Evolutionary conservation across 2,113 vertebrate species (phyloP).

Genomic region (Hoplias malabaricus): DNA sequence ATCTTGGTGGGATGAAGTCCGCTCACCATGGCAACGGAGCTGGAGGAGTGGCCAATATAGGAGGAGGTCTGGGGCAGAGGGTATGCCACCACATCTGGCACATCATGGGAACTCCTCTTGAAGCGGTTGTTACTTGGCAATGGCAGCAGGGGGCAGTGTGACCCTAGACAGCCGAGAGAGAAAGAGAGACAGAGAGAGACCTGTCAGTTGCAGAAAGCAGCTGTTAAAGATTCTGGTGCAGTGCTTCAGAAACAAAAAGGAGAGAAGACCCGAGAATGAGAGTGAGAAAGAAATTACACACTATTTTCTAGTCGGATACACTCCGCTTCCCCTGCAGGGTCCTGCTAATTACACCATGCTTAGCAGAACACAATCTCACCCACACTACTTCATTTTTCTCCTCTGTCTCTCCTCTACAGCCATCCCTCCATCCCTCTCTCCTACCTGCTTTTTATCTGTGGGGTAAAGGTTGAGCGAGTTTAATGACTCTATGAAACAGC

Average conservation of each 20-base stretch:
- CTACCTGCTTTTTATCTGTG: constrained; percentile 18
- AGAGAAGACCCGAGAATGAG: background rate
- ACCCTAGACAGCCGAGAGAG: constrained; percentile 67
- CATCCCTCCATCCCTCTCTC: constrained; percentile 9
- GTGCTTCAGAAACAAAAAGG: background rate
- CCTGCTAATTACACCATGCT: constrained; percentile 41
- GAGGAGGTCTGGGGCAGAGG: constrained; percentile 88
- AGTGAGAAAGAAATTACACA: constrained; percentile 37
- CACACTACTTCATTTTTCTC: background rate
- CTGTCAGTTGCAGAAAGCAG: constrained; percentile 15
- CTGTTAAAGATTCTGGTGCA: constrained; percentile 25
- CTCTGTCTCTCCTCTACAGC: background rate
- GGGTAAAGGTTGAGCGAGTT: constrained; percentile 17
- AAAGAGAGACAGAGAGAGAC: background rate
- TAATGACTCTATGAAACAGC: constrained; percentile 37
- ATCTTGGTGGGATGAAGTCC: constrained; percentile 92
- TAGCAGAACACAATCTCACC: constrained; percentile 26
- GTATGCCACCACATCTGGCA: constrained; percentile 94
- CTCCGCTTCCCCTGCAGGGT: constrained; percentile 24
- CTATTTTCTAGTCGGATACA: constrained; percentile 49
- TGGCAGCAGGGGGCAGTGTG: constrained; percentile 88
- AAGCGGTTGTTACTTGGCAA: constrained; percentile 86
- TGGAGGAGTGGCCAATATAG: constrained; percentile 84
- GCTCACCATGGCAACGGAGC: constrained; percentile 96
- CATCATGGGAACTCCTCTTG: constrained; percentile 85